These are phyloP conservation scores for Bolborhynchus lineola DNA, from an alignment of 2,113 vertebrate genomes.

Conservation along the genomic window DNA sequence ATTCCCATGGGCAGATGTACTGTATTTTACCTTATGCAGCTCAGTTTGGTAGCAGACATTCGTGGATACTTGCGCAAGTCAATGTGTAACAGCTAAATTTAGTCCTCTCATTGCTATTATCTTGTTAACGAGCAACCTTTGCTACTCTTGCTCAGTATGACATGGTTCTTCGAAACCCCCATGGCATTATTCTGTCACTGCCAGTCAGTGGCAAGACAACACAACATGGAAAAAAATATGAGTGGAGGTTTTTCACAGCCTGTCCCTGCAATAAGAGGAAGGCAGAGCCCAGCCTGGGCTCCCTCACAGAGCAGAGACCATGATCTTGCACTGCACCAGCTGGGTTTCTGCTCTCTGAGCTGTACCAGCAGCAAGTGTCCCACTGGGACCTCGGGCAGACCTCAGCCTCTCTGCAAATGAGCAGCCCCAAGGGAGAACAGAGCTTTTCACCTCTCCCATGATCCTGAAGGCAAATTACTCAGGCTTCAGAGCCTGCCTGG, in stretches of 20 bases:
- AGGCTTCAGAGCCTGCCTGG: background rate
- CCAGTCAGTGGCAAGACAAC: background rate
- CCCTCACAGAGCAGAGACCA: rapidly evolving
- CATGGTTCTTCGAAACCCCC: rapidly evolving
- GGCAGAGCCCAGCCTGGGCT: background rate
- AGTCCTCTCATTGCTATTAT: background rate
- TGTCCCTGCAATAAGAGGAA: background rate
- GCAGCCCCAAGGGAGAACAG: background rate
- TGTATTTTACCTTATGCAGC: background rate
- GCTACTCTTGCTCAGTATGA: background rate
- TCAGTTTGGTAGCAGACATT: background rate
- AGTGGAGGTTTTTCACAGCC: background rate
- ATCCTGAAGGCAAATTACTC: background rate
- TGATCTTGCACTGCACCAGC: background rate
- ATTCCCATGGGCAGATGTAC: background rate
- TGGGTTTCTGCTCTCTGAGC: background rate
- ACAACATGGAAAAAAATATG: no score
- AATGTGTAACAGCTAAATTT: background rate
- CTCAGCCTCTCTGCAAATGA: background rate
- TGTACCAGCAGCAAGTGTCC: background rate
- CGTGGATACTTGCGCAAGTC: background rate
- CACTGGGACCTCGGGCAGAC: background rate
- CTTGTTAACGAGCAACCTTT: background rate
- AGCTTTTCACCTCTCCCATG: background rate
- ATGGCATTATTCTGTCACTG: rapidly evolving